Evolutionary conservation across 2,888 invertebrate species (phyloP).

Genomic region (Lochmaea crataegi): DNA sequence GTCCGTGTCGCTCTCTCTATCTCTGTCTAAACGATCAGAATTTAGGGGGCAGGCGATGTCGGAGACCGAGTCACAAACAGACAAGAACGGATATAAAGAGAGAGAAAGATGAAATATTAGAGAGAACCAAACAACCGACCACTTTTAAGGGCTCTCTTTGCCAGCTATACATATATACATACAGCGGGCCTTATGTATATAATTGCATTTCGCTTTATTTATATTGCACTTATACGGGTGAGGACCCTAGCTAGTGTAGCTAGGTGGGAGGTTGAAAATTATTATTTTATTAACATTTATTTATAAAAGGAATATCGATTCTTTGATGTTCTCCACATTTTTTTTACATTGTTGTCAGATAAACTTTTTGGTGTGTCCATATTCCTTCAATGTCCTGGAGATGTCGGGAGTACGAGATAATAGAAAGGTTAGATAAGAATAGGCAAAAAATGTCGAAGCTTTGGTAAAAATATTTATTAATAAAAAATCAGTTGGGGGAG

Average conservation of each 20-base stretch:
- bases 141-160: conserved; percentile 35
- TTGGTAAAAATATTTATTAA: no score
- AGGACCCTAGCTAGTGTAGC: neutral
- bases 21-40: neutral
- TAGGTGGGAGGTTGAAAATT: conserved; percentile 5
- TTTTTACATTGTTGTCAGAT: no score
- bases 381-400: no score
- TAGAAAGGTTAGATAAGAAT: no score
- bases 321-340: no score
- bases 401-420: no score
- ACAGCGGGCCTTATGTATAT: conserved; percentile 28
- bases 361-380: no score
- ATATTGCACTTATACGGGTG: conserved; percentile 35
- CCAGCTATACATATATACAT: conserved; percentile 22
- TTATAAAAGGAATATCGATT: neutral
- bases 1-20: neutral
- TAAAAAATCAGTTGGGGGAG: no score
- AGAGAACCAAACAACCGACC: conserved; percentile 22
- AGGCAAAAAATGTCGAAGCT: no score
- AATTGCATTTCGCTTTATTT: conserved; percentile 32
- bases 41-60: conserved; percentile 29
- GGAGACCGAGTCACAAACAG: conserved; percentile 20
- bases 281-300: neutral
- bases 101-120: conserved; percentile 12
- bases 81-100: conserved; percentile 29